phyloP scores from a whole-genome alignment of 2,113 vertebrate species.

The Pituophis catenifer region DNA sequence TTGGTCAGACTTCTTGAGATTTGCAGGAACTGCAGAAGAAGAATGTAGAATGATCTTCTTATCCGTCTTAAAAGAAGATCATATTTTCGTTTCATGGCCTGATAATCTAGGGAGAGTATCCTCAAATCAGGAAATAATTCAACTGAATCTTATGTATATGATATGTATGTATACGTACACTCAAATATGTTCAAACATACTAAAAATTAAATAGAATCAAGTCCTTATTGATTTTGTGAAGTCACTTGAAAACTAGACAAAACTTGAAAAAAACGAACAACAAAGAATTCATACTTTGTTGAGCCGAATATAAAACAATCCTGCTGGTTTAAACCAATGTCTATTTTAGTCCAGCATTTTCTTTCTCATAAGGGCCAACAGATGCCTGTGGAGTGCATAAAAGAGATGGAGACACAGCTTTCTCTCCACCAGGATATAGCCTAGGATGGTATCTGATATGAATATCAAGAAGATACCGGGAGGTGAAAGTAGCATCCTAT shows the following conservation, averaged over 20 bases:
- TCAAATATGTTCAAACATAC: not conserved
- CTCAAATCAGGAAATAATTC: not conserved
- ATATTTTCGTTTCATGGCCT: not conserved
- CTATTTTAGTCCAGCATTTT: not conserved
- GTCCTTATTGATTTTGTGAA: not conserved
- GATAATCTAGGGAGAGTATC: not conserved
- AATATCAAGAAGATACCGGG: conserved; percentile 28
- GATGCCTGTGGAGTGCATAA: not conserved
- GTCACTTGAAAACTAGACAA: not conserved
- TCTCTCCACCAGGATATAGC: not conserved
- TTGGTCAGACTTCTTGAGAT: not conserved
- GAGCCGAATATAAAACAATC: not conserved
- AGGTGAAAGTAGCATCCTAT: conserved; percentile 20
- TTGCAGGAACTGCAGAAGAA: not conserved
- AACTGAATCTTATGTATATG: not conserved
- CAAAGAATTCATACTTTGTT: not conserved
- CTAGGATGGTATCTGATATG: not conserved
- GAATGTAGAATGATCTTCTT: not conserved
- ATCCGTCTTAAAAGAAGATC: not conserved
- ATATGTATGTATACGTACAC: not conserved
- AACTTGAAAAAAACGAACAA: not conserved
- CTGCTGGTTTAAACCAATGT: not conserved
- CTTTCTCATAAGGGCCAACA: not conserved
- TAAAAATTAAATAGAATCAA: not conserved
- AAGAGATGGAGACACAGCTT: not conserved